Percentiles rank a stretch among this genome's conserved stretches.
These are phyloP conservation scores for Calosoma granatense DNA, from an alignment of 1,140 invertebrate species.

Conservation along the genomic window DNA sequence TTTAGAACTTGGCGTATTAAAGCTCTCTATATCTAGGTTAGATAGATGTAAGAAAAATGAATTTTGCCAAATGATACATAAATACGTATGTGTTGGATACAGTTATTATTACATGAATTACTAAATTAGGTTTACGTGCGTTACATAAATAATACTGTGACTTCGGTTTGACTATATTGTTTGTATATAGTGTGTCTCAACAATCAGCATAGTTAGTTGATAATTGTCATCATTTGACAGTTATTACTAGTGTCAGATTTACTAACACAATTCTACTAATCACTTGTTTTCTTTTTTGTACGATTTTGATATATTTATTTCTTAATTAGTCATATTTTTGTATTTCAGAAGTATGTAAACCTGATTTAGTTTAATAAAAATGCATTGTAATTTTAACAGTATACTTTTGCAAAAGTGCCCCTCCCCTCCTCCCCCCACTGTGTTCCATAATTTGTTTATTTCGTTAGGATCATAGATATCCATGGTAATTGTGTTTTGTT, in stretches of 20 bases:
- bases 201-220: background rate
- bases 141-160: background rate
- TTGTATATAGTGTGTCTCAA: conserved; percentile 3
- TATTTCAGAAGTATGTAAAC: conserved; percentile 2
- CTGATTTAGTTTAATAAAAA: conserved; percentile 8
- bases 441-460: too few species aligned
- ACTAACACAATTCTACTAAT: conserved; percentile 1
- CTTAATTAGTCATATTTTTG: conserved; percentile 5
- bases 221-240: background rate
- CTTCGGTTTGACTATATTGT: background rate
- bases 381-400: background rate
- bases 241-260: background rate
- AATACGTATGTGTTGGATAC: conserved; percentile 4
- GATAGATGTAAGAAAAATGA: conserved; percentile 5
- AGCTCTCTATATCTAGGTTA: conserved; percentile 1
- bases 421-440: too few species aligned
- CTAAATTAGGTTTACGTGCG: conserved; percentile 7
- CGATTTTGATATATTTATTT: conserved; percentile 5
- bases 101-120: background rate
- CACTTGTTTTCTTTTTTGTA: background rate
- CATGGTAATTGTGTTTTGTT: too few species aligned
- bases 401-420: too few species aligned
- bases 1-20: conserved; percentile 5
- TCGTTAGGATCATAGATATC: too few species aligned
- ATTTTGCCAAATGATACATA: conserved; percentile 8